phyloP scores from a whole-genome alignment of 1,140 invertebrate species.

The Drosophila takahashii region DNA sequence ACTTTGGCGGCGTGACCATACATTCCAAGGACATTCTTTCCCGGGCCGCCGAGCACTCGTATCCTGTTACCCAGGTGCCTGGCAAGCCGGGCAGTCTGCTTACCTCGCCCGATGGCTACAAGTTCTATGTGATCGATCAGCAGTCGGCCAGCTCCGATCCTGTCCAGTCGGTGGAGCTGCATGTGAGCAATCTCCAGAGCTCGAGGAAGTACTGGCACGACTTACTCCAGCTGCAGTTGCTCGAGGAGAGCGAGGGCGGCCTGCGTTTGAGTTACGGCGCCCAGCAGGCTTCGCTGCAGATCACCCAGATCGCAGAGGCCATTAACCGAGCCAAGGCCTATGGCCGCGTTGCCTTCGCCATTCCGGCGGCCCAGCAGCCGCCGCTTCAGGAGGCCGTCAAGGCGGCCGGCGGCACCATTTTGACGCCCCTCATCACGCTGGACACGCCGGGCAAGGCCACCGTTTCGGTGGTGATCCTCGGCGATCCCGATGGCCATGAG shows the following conservation, averaged over 20 bases:
- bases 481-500: constrained; percentile 98
- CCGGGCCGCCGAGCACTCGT: constrained; percentile 88
- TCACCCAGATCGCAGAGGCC: constrained; percentile 87
- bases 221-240: constrained; percentile 90
- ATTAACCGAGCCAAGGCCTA: constrained; percentile 96
- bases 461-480: constrained; percentile 97
- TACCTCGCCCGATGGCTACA: constrained; percentile 94
- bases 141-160: constrained; percentile 90
- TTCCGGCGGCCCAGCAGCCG: constrained; percentile 91
- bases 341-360: constrained; percentile 97
- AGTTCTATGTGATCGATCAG: constrained; percentile 92
- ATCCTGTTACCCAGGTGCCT: constrained; percentile 70
- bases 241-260: constrained; percentile 86
- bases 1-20: constrained; percentile 95
- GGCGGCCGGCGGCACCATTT: constrained; percentile 90
- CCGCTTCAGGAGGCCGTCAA: constrained; percentile 91
- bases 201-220: constrained; percentile 94
- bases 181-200: constrained; percentile 90
- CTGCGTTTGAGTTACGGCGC: constrained; percentile 89
- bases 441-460: constrained; percentile 98
- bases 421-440: constrained; percentile 94
- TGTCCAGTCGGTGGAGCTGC: constrained; percentile 92
- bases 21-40: constrained; percentile 91
- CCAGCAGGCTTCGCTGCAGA: constrained; percentile 90
- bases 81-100: constrained; percentile 70